Evolutionary conservation across 2,888 invertebrate genomes (phyloP), one percentile per base, ranked within the genome.

Genomic region (Ectemnius continuus): DNA sequence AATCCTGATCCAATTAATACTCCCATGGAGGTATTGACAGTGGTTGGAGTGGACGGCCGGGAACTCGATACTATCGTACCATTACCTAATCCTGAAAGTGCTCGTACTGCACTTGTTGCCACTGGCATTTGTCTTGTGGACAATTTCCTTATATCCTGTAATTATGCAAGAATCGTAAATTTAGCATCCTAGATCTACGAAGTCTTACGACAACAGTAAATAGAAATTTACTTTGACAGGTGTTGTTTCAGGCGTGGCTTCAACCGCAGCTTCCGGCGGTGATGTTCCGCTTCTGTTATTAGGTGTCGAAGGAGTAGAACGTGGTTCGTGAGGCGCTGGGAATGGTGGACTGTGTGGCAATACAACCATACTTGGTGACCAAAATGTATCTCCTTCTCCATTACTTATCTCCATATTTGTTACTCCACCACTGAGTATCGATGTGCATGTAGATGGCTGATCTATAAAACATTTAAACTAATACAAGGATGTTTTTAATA

Each of bases 181-280:
- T 23, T 23, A 23, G 23, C 3, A 23, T 23, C 23, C 1, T 47
- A 62, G 6, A 59, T 13, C 52, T 70, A 70, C 36, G 6, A 70
- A 52, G n/a, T 18, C 4, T 0, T 36, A n/a, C 6, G 1, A 2
- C 11, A 36, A 36, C 56, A 56, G 3, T 23, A 23, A 23, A 23
- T 0, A 23, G 3, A 23, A 23, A 46, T 26, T 6, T 91, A 91
- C 96, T 90, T 95, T 95, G 23, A 96, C 93, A 2, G 97, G 97
- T 52, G 97, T 97, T 61, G 96, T 97, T 92, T 97, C 97, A 0
- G 97, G 97, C 5, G 97, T 97, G 3, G 97, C 97, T 92, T 97
- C 97, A 70, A 97, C 95, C 36, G 96, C 97, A 59, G 96, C 96
- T 92, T 97, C 97, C 4, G 96, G 96, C 45, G 96, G 96, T 16